These are phyloP conservation scores for Hystrix brachyura DNA, from an alignment of 2,113 vertebrate species.

Conservation along the genomic window DNA sequence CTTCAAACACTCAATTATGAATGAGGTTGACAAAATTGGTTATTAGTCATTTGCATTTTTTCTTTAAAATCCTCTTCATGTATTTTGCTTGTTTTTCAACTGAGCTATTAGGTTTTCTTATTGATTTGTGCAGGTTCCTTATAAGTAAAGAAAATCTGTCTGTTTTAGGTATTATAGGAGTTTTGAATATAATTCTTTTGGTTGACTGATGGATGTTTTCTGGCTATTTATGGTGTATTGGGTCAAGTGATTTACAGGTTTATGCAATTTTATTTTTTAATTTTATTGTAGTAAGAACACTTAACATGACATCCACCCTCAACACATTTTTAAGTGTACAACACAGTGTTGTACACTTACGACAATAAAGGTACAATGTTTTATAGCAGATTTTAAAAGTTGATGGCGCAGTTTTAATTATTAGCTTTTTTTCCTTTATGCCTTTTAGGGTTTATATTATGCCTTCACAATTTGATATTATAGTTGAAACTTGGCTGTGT, in stretches of 20 bases:
- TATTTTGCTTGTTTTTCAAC: neutral
- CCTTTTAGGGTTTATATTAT: neutral
- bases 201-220: neutral
- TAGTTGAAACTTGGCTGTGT: neutral
- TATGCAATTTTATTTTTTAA: neutral
- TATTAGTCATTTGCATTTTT: neutral
- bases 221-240: neutral
- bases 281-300: neutral
- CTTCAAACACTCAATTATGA: conserved; percentile 5
- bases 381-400: neutral
- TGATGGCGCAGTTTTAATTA: neutral
- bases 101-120: neutral
- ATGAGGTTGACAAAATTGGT: neutral
- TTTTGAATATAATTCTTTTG: neutral
- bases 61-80: neutral
- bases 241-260: neutral
- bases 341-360: neutral
- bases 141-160: neutral
- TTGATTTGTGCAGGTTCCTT: neutral
- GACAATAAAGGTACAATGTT: neutral
- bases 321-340: neutral
- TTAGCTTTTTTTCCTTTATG: neutral
- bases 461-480: neutral
- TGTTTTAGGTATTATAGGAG: neutral
- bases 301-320: neutral